A percentile compares a stretch with the other conserved stretches of the same genome.
These are phyloP conservation scores for Tragulus kanchil DNA, from an alignment of 2,113 vertebrate species.

Conservation along the genomic window DNA sequence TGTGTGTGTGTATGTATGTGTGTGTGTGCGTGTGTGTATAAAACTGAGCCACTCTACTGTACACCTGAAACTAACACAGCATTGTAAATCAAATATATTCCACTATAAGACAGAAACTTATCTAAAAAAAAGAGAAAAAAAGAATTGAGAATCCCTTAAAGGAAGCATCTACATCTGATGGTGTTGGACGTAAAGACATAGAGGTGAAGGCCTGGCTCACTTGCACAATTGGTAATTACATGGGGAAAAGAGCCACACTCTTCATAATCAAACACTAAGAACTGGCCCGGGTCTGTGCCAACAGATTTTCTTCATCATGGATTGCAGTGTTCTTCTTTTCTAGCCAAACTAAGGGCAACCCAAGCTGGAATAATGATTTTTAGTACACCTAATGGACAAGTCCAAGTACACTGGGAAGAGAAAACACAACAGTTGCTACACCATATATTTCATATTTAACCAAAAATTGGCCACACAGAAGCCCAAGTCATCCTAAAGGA, in stretches of 20 bases:
- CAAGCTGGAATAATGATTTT: constrained; percentile 38
- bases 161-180: neutral
- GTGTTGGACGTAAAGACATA: neutral
- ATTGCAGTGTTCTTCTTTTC: constrained; percentile 28
- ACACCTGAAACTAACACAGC: neutral
- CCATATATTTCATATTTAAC: neutral
- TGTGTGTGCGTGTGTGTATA: too few species aligned
- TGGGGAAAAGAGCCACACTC: neutral
- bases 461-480: neutral
- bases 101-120: neutral
- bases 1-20: too few species aligned
- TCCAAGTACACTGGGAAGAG: neutral
- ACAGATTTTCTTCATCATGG: constrained; percentile 26
- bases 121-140: neutral
- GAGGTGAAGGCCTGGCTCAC: neutral
- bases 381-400: neutral
- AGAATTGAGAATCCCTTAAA: neutral
- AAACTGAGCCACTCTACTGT: neutral
- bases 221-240: neutral
- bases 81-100: neutral
- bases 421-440: neutral
- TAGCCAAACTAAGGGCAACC: neutral
- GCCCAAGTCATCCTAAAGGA: neutral
- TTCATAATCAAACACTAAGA: constrained; percentile 12
- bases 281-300: neutral